A percentile compares a stretch with the other conserved stretches of the same genome.
phyloP scores from a whole-genome alignment of 2,113 vertebrate genomes.

The Pheucticus melanocephalus region DNA sequence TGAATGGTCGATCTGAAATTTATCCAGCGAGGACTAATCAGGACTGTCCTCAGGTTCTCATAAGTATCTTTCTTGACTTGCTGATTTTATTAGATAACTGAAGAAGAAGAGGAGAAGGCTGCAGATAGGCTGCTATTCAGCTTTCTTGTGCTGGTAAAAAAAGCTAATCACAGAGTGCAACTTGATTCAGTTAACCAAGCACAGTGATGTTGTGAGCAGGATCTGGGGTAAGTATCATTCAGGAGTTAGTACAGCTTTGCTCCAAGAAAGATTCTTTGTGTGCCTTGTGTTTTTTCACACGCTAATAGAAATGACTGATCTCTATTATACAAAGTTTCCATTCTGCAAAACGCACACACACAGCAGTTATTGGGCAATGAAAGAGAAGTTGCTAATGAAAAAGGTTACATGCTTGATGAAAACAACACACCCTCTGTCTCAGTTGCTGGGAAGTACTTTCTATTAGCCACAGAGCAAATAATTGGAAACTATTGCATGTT shows the following conservation, averaged over 20 bases:
- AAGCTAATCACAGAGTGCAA: slow-evolving; percentile 88
- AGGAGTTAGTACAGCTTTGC: background rate
- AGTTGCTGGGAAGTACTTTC: background rate
- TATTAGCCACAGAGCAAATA: background rate
- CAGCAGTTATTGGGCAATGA: background rate
- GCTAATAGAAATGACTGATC: background rate
- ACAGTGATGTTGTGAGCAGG: slow-evolving; percentile 68
- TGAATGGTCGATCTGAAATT: background rate
- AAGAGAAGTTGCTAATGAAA: background rate
- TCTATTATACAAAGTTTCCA: background rate
- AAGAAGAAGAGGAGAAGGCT: slow-evolving; percentile 88
- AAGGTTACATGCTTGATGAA: background rate
- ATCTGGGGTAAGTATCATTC: slow-evolving; percentile 84
- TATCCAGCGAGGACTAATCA: background rate
- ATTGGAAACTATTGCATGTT: background rate
- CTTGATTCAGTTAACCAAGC: slow-evolving; percentile 78
- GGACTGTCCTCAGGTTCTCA: background rate
- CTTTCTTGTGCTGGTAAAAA: slow-evolving; percentile 83
- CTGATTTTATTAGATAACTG: slow-evolving; percentile 77
- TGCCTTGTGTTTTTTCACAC: background rate
- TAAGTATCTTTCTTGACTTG: background rate
- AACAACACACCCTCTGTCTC: background rate
- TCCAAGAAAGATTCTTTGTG: background rate
- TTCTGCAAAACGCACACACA: background rate
- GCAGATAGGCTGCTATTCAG: slow-evolving; percentile 88